phyloP scores from a whole-genome alignment of 2,797 vertebrate species.

The Orestias chungarensis region DNA sequence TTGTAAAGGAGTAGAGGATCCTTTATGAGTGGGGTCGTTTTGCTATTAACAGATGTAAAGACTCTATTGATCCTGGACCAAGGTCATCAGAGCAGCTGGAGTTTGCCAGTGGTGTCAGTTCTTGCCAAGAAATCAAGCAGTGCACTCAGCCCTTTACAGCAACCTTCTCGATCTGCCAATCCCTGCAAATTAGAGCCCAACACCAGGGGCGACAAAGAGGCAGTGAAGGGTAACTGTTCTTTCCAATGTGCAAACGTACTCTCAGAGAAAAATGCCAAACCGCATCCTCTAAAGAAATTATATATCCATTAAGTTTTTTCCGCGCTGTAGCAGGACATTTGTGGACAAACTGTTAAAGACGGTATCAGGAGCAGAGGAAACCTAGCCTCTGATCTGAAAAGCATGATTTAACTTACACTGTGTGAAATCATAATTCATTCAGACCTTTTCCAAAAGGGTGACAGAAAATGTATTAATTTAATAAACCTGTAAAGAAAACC shows the following conservation, averaged over 20 bases:
- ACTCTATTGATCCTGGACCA: conserved; percentile 45
- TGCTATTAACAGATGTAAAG: conserved; percentile 20
- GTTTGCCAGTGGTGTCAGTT: conserved; percentile 19
- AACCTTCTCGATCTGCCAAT: conserved; percentile 32
- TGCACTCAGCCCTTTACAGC: conserved; percentile 39
- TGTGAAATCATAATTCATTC: conserved; percentile 74
- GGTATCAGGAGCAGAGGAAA: conserved; percentile 28
- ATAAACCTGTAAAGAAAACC: conserved; percentile 74
- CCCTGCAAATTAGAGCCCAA: conserved; percentile 60
- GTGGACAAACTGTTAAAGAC: conserved; percentile 55
- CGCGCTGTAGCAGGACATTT: conserved; percentile 40
- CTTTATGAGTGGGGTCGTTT: conserved; percentile 16
- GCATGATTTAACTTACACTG: conserved; percentile 55
- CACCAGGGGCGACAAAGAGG: conserved; percentile 55
- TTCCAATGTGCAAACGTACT: conserved; percentile 38
- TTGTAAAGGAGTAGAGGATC: conserved; percentile 16
- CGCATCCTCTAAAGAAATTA: conserved; percentile 49
- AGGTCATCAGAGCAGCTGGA: conserved; percentile 56
- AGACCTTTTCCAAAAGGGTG: conserved; percentile 60
- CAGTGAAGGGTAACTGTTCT: conserved; percentile 53
- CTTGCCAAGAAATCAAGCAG: conserved; percentile 43
- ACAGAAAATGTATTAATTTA: conserved; percentile 76
- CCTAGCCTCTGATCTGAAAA: conserved; percentile 54
- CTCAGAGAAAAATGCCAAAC: conserved; percentile 57
- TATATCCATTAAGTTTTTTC: conserved; percentile 53